These are phyloP conservation scores for Linurgus olivaceus DNA, from an alignment of 2,797 vertebrate genomes.

Conservation along the genomic window DNA sequence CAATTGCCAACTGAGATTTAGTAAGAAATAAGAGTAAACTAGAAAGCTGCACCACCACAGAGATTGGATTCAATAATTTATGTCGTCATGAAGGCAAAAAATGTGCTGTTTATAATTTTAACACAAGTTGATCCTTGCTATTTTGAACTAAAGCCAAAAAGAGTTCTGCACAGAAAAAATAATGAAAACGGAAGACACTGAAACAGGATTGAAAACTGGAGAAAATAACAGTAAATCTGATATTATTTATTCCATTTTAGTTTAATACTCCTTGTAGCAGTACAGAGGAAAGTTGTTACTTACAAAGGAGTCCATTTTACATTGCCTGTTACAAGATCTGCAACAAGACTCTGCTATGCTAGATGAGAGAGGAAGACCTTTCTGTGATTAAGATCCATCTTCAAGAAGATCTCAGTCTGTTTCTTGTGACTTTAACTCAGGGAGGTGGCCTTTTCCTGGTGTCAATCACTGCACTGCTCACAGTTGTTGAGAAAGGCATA, in stretches of 20 bases:
- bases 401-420: neutral
- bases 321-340: neutral
- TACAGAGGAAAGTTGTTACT: neutral
- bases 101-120: neutral
- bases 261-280: neutral
- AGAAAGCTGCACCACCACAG: neutral
- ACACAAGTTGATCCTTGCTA: neutral
- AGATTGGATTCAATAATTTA: neutral
- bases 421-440: neutral
- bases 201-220: neutral
- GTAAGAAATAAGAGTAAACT: neutral
- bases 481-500: neutral
- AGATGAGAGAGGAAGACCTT: neutral
- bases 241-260: neutral
- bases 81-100: neutral
- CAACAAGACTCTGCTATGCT: neutral
- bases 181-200: neutral
- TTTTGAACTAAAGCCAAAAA: neutral
- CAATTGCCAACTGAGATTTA: neutral
- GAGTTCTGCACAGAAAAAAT: neutral
- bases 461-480: fast-evolving
- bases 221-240: neutral
- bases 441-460: neutral
- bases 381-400: neutral
- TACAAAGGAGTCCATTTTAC: neutral